phyloP scores from a whole-genome alignment of 2,797 vertebrate species.

The Eulemur albifrons region DNA sequence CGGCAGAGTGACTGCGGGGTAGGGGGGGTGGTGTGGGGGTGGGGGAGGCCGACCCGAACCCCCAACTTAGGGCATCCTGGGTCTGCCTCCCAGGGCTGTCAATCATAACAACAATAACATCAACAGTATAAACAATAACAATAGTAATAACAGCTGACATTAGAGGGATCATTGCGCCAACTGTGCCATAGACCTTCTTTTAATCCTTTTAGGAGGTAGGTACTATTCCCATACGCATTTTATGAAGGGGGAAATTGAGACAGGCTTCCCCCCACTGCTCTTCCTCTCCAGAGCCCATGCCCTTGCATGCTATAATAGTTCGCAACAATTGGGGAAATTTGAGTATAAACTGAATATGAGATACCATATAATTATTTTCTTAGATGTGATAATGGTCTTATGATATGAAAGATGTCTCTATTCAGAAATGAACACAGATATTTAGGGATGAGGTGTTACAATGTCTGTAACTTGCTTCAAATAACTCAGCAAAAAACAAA shows the following conservation, averaged over 20 bases:
- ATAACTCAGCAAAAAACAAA: not conserved
- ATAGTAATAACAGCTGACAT: not conserved
- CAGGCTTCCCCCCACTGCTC: not conserved
- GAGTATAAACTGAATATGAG: not conserved
- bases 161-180: not conserved
- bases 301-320: not conserved
- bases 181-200: not conserved
- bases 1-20: not conserved
- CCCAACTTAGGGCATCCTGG: not conserved
- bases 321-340: not conserved
- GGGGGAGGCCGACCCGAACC: not conserved
- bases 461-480: not conserved
- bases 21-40: not conserved
- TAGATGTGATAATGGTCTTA: not conserved
- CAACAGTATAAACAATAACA: not conserved
- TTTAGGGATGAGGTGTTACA: not conserved
- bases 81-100: not conserved
- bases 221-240: not conserved
- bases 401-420: not conserved
- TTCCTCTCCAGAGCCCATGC: not conserved
- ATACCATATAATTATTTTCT: not conserved
- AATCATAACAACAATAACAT: not conserved
- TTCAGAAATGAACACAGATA: not conserved
- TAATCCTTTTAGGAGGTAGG: not conserved
- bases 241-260: constrained; percentile 15